Evolutionary conservation across 92 coral and sea anemone genomes (phyloP).

Genomic region (Muricea muricata): DNA sequence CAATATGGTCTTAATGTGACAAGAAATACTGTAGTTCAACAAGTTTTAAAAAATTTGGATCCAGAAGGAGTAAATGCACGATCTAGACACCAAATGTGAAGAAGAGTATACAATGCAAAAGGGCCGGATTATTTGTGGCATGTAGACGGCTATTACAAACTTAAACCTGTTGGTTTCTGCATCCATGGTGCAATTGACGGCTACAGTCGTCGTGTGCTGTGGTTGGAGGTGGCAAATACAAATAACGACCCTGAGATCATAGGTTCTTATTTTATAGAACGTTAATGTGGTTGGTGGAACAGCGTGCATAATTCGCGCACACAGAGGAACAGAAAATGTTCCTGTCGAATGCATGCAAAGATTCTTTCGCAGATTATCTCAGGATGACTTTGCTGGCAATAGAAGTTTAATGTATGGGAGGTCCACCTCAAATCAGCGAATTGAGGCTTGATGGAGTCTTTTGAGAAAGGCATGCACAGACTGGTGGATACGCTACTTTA

Average conservation of each 20-base stretch:
- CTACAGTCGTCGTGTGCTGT: too few relatives aligned
- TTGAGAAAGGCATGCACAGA: neutral
- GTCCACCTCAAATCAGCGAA: too few relatives aligned
- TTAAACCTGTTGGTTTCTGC: too few relatives aligned
- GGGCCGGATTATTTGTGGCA: too few relatives aligned
- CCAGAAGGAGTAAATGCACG: constrained; percentile 49
- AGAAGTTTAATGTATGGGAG: too few relatives aligned
- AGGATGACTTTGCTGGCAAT: constrained; percentile 6
- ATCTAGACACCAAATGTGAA: constrained; percentile 22
- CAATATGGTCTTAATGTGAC: too few relatives aligned
- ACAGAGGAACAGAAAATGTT: constrained; percentile 5
- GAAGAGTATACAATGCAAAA: constrained; percentile 27
- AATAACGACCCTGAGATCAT: constrained; percentile 40
- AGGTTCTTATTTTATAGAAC: constrained; percentile 6
- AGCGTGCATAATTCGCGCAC: neutral
- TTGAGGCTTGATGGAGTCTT: constrained; percentile 10
- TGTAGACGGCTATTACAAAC: neutral
- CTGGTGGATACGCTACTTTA: constrained; percentile 20
- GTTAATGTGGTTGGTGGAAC: neutral
- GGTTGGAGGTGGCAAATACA: constrained; percentile 7
- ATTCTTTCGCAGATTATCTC: constrained; percentile 12
- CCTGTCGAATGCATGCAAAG: constrained; percentile 6
- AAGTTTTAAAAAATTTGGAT: too few relatives aligned
- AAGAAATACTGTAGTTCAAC: constrained; percentile 42
- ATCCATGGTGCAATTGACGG: too few relatives aligned